A percentile compares a stretch with the other conserved stretches of the same genome.
Conservation (phyloP, 92 coral and sea anemone genomes). For the Metridium senile region DNA sequence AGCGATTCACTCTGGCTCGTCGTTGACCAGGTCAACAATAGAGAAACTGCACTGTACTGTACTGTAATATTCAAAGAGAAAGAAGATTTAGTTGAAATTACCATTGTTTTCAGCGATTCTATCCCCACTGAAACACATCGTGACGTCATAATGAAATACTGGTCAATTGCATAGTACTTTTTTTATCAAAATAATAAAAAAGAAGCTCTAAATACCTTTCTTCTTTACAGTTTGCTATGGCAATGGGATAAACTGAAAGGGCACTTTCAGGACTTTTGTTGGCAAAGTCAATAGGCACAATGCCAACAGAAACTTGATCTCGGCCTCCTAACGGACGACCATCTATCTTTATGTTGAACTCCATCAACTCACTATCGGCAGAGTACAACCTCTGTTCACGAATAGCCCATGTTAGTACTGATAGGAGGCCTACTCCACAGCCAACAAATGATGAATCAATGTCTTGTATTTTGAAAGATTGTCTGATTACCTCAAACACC, state of each 20-base stretch:
- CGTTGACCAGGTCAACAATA: too few relatives aligned
- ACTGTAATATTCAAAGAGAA: too few relatives aligned
- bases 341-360: conserved; percentile 48
- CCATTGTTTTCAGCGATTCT: too few relatives aligned
- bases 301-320: conserved; percentile 35
- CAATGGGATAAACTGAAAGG: conserved; percentile 31
- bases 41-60: too few relatives aligned
- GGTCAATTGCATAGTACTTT: too few relatives aligned
- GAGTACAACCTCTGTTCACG: conserved; percentile 34
- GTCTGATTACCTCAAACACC: conserved; percentile 25
- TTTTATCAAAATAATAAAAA: neutral
- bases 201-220: neutral
- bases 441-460: conserved; percentile 28
- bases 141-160: neutral
- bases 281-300: conserved; percentile 23
- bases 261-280: conserved; percentile 31
- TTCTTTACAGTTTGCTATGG: conserved; percentile 37
- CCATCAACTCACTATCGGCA: conserved; percentile 12
- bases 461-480: conserved; percentile 6
- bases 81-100: too few relatives aligned
- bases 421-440: conserved; percentile 25
- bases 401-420: conserved; percentile 46
- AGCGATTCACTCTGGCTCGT: too few relatives aligned
- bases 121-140: neutral
- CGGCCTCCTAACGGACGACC: conserved; percentile 46